Evolutionary conservation across 2,113 vertebrate species (phyloP).

Genomic region (Pteropus alecto): DNA sequence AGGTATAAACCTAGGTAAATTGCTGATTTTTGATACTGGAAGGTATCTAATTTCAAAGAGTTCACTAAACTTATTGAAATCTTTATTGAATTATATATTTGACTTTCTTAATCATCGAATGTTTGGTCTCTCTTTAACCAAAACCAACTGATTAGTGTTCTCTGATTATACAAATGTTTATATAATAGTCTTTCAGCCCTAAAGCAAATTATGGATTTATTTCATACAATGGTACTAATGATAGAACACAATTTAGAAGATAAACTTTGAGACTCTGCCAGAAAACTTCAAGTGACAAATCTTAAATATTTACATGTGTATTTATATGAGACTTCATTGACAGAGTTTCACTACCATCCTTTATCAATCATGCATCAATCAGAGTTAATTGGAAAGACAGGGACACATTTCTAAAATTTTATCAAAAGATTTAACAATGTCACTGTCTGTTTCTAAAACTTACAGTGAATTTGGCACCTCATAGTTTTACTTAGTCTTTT

Average conservation of each 20-base stretch:
- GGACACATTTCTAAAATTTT: slow-evolving; percentile 64
- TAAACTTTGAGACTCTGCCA: not conserved
- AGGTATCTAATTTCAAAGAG: slow-evolving; percentile 57
- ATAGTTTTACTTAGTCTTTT: slow-evolving; percentile 74
- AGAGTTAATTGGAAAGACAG: slow-evolving; percentile 74
- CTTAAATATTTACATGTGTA: slow-evolving; percentile 62
- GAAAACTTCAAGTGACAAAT: not conserved
- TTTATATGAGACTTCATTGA: slow-evolving; percentile 65
- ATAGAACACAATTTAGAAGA: not conserved
- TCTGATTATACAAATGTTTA: slow-evolving; percentile 61
- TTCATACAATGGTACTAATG: not conserved
- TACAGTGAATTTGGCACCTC: slow-evolving; percentile 76
- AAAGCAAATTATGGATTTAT: not conserved
- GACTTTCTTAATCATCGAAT: slow-evolving; percentile 57
- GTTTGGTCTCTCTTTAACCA: slow-evolving; percentile 52
- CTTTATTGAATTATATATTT: slow-evolving; percentile 50
- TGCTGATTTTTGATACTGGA: slow-evolving; percentile 31
- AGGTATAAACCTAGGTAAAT: slow-evolving; percentile 55
- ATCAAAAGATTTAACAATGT: slow-evolving; percentile 70
- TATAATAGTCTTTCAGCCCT: not conserved
- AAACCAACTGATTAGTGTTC: slow-evolving; percentile 45
- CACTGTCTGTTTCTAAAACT: slow-evolving; percentile 73
- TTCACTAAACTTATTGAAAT: slow-evolving; percentile 67
- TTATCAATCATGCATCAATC: slow-evolving; percentile 46
- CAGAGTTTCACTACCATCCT: slow-evolving; percentile 57